Base-by-base conservation (phyloP, 1,140 invertebrate species). In the Pseudomyrmex cubaensis region DNA sequence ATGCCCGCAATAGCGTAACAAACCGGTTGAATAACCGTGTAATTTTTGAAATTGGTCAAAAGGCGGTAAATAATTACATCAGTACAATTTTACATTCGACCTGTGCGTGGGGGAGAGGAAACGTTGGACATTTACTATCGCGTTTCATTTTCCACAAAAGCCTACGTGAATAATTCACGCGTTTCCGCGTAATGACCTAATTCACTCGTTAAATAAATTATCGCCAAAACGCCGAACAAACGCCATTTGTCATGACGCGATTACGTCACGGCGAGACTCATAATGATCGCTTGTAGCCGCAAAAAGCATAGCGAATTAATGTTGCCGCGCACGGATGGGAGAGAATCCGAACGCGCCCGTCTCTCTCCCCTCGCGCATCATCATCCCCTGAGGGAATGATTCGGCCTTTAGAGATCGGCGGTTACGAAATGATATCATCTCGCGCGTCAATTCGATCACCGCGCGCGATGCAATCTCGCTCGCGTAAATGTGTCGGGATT, bases 251-350 rank as follows among this genome's bases (percentile, higher is more conserved):
- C 76, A 70, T 70, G 20, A 69, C 25, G 15, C 22, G 73, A 73
- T 66, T 61, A 70, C 67, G 72, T 72, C 52, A 82, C 25, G 46
- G 61, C 50, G 44, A 63, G 48, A 5, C 2, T 62, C 46, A 85
- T 82, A 87, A 88, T 82, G 72, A 85, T 75, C 63, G n/a, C 10
- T n/a, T 35, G 15, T 2, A 20, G 35, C 9, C 20, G 54, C 69
- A 73, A 85, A 80, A 83, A 85, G 52, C 35, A 52, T 35, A 46
- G 67, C 57, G 44, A 86, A 89, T 89, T 87, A 70, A 85, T 83
- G 87, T 54, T 25, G 15, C 52, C 7, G 20, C 7, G 20, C 22
- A 17, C 13, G 15, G 59, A 72, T 77, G 52, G 44, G 52, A 75
- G 57, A 83, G 85, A 67, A 78, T 63, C 59, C 52, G 1, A 66